Evolutionary conservation across 2,113 vertebrate genomes (phyloP).

Genomic region (Athene noctua): DNA sequence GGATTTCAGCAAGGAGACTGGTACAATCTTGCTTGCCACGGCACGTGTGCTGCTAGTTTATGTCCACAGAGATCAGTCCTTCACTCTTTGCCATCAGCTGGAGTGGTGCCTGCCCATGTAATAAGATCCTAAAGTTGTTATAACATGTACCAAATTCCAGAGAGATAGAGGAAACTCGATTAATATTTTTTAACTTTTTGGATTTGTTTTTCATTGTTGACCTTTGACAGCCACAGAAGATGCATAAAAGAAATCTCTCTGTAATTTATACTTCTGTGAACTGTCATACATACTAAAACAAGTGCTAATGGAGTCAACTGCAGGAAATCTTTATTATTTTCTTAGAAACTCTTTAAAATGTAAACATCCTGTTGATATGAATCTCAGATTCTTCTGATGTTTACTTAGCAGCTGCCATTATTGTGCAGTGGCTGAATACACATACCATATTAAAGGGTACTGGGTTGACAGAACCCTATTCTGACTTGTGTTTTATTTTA

Average conservation of each 20-base stretch:
- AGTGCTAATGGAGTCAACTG: slow-evolving; percentile 31
- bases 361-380: slow-evolving; percentile 71
- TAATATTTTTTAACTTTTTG: background rate
- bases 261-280: slow-evolving; percentile 29
- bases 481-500: background rate
- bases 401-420: slow-evolving; percentile 58
- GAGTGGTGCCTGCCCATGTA: background rate
- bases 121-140: background rate
- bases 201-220: background rate
- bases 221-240: background rate
- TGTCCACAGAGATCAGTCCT: background rate
- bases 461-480: background rate
- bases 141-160: background rate
- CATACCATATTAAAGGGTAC: background rate
- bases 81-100: background rate
- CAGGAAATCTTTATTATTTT: slow-evolving; percentile 72
- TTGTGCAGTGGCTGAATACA: slow-evolving; percentile 38
- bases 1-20: background rate
- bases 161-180: background rate
- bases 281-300: background rate
- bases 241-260: background rate
- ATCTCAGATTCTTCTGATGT: slow-evolving; percentile 59
- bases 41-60: background rate
- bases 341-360: slow-evolving; percentile 61
- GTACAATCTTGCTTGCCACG: background rate